Evolutionary conservation across 1,140 invertebrate genomes (phyloP), one percentile per base, ranked within the genome.

Genomic region (Macrobrachium nipponense): DNA sequence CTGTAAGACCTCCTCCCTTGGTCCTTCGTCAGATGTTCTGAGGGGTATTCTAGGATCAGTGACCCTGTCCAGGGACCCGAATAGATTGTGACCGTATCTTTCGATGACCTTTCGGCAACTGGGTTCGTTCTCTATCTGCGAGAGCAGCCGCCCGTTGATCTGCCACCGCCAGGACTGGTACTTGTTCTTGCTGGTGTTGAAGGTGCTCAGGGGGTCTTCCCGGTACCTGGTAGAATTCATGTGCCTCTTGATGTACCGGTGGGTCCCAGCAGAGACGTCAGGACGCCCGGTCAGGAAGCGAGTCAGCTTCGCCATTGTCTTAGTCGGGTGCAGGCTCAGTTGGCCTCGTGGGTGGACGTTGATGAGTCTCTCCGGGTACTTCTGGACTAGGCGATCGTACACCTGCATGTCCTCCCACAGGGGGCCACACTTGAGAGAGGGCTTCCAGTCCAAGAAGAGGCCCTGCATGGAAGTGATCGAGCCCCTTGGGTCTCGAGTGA

Each of bases 401-500:
- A 6, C 18, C 18, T 58, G 18, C 11, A 80, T 44, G 62, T 80
- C 79, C n/a, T 64, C 43, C 15, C n/a, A 14, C 27, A 80, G 79
- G 36, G 14, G n/a, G 11, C 5, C 2, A 51, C 79, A 80, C 66
- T 66, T 64, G 17, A 43, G 11, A 20, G 64, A 51, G 58, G 79
- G 79, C 10, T 51, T 23, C 14, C 62, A 58, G 15, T 80, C 58
- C 79, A 64, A 80, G 11, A 43, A 18, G n/a, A 80, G 62, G n/a
- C 44, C 44, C 20, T 58, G 43, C 7, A 80, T 80, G 36, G 79
- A 80, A 5, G 43, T 68, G 18, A 80, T 36, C 20, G 79, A 68
- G 2, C 15, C 79, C 20, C 79, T 44, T 0, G 79, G 79, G 59
- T 80, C 64, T 58, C 79, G 79, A 11, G 62, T 44, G 14, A 80